Conservation (phyloP, 2,797 vertebrate genomes). For the Sphenodon punctatus region DNA sequence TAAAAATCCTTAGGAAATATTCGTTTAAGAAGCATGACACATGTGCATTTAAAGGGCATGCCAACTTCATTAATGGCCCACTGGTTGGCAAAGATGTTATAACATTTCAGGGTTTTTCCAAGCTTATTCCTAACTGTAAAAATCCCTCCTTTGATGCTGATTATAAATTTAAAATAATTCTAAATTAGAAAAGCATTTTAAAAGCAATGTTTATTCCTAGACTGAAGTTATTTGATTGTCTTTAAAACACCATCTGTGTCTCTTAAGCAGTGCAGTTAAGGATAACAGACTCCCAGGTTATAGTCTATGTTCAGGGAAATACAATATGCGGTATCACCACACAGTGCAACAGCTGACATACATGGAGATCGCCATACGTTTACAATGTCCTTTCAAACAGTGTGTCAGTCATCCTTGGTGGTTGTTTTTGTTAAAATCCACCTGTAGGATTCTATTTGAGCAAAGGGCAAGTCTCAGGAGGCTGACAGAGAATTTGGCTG, state of each 20-base stretch:
- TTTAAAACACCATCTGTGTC: not conserved
- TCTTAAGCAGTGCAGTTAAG: accelerated
- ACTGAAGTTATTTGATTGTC: not conserved
- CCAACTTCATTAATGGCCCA: not conserved
- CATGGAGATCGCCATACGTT: not conserved
- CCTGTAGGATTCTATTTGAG: not conserved
- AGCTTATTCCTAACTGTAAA: not conserved
- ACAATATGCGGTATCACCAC: accelerated
- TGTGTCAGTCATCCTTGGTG: not conserved
- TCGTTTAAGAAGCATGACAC: not conserved
- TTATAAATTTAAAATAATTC: not conserved
- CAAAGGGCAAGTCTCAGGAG: not conserved
- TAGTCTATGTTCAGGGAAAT: accelerated
- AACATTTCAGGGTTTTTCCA: not conserved
- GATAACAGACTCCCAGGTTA: not conserved
- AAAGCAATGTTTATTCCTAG: not conserved
- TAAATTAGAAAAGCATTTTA: not conserved
- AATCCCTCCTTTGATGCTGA: not conserved
- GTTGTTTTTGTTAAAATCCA: accelerated
- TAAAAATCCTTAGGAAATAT: not conserved
- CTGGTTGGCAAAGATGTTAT: accelerated
- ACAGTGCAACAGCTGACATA: accelerated
- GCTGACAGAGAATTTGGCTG: not conserved
- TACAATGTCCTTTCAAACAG: not conserved
- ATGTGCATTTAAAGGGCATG: not conserved